Evolutionary conservation across 2,797 vertebrate species (phyloP).

Genomic region (Strix occidentalis): DNA sequence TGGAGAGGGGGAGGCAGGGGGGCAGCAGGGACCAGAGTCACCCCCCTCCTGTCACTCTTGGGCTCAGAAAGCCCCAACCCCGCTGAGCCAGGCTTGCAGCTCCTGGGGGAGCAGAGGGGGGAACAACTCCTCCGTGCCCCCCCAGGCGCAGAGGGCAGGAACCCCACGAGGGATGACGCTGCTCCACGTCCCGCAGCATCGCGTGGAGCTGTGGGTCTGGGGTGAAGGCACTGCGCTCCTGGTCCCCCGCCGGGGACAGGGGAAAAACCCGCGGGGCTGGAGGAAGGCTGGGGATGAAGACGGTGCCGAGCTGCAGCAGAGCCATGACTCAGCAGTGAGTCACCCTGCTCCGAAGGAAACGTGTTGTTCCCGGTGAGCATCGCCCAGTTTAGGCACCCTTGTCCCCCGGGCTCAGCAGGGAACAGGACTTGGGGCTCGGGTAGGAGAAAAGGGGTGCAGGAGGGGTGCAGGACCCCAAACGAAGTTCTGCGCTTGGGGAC

Average conservation of each 20-base stretch:
- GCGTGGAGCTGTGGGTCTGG: rapidly evolving
- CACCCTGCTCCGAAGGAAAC: not conserved
- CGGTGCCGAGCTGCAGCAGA: not conserved
- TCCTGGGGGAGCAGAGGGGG: not conserved
- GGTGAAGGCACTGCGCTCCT: rapidly evolving
- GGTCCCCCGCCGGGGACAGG: rapidly evolving
- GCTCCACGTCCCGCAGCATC: rapidly evolving
- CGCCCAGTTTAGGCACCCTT: not conserved
- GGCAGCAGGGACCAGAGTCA: not conserved
- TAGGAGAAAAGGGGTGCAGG: not conserved
- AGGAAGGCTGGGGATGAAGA: not conserved
- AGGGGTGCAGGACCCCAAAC: not conserved
- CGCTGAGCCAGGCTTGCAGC: not conserved
- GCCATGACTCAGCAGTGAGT: slow-evolving; percentile 6
- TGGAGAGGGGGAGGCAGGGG: not conserved
- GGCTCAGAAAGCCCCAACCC: not conserved
- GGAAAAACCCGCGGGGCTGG: not conserved
- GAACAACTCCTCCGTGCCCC: rapidly evolving
- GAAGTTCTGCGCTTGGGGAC: rapidly evolving
- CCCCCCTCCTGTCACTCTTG: rapidly evolving
- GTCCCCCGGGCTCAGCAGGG: not conserved
- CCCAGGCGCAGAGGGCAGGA: rapidly evolving
- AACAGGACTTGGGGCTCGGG: not conserved
- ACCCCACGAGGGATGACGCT: not conserved
- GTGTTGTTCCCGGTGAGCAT: not conserved